Evolutionary conservation across 2,797 vertebrate genomes (phyloP), one percentile per base, ranked within the genome.

Genomic region (Periparus ater): DNA sequence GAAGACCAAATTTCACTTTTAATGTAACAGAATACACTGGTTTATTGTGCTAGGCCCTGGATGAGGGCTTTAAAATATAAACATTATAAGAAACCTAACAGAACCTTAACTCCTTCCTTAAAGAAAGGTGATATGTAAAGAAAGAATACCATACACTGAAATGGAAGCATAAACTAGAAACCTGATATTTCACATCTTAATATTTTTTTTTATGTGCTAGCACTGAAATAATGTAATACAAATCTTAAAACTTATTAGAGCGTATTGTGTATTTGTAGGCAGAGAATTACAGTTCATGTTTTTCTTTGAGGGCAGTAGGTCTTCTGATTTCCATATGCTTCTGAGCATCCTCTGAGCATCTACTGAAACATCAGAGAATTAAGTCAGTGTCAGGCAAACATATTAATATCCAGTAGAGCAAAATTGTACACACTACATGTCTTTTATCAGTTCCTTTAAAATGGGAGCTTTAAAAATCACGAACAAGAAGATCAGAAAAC

Each of bases 301-400:
- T 89, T 45, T 82, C 18, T 81, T 32, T 70, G 36, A 73, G 67
- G 55, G 70, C 34, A 68, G 29, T 38, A 18, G 42, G 44, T 87
- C 70, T 92, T 91, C 80, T 94, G 62, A 65, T 81, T 91, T 96
- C 32, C 42, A 25, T 65, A 54, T 45, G 18, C 47, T 94, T 89
- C 55, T 93, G 34, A 94, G 48, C 36, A 79, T 34, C n/a, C 89
- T 88, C 44, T 89, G 21, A 92, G 36, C 45, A 87, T 50, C 65
- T 74, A 32, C 53, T 85, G 81, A 91, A 95, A 63, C 22, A 47
- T 30, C n/a, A 88, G 61, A 93, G 57, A 91, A 89, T 62, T 76
- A 76, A 45, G 15, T 72, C 85, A 48, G 27, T 89, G 48, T 57
- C 50, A 68, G 61, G 26, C 22, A 77, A 93, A 45, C 26, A 51